Base-by-base conservation (phyloP, 2,113 vertebrate genomes). In the Rattus norvegicus region DNA sequence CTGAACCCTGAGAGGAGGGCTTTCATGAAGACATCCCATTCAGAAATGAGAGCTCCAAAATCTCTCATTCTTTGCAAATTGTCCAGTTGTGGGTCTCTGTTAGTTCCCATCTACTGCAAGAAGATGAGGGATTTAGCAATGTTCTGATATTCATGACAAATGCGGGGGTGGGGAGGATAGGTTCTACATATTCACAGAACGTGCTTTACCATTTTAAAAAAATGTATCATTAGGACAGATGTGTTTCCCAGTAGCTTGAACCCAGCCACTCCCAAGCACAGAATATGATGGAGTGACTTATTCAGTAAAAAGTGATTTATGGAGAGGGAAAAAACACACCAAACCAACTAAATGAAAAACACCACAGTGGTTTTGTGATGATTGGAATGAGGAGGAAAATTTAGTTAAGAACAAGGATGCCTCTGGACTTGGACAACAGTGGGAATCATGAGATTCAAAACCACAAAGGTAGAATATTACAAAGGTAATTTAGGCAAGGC, bases 361-460 rank as follows among this genome's bases (percentile, higher is more conserved):
- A 65, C 90, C 94, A 90, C 79, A 95, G 67, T 56, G 91, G 63
- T 43, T 93, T 96, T 90, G 47, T 83, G 90, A 90, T 93, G 77
- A 52, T 13, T 92, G 75, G 30, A 96, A 95, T 80, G 59, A 92
- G 59, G 59, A 33, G 81, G 56, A 79, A 61, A 92, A 54, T n/a
- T 54, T 56, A 90, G 28, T 93, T 90, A 84, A 86, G n/a, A 96
- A 81, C 22, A 96, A 85, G 19, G 8, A 86, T 92, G 61, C 81
- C 76, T 73, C 1, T 79, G 49, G 33, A 95, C 70, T 96, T 83
- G 59, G 54, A 85, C 47, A 88, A 93, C 1, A 17, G 39, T 90
- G 47, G 11, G 80, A 94, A 81, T 17, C 36, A 2, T n/a, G 33
- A 5, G 19, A 91, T 90, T 81, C 93, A 79, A 47, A 97, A 73